Evolutionary conservation across 2,888 invertebrate species (phyloP), one percentile per base, ranked within the genome.

Genomic region (Leptopilina syphax): DNA sequence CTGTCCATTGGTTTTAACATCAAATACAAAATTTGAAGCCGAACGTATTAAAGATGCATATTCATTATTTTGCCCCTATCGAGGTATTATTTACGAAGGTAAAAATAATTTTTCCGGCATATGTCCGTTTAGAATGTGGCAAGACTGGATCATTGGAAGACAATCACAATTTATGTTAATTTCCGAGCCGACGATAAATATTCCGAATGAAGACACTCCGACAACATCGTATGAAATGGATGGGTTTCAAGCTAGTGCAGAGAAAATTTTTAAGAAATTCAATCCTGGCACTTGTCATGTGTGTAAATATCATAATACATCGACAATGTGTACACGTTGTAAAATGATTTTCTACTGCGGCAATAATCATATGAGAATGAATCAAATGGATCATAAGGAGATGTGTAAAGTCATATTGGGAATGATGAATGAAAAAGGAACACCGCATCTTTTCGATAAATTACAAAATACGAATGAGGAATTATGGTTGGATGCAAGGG

Each of bases 401-500:
- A n/a, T 67, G n/a, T 67, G 67, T 8, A 67, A 67, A 67, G 41
- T 44, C n/a, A 67, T 67, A 44, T 18, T 67, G 3, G 67, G 67
- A 41, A 67, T 67, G 41, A n/a, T 57, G 24, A 27, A n/a, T 4
- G 13, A 41, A 6, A 47, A 54, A 86, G 78, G 76, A n/a, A 80
- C 78, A n/a, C 68, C 60, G n/a, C 57, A 27, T 12, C 27, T 83
- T 65, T 81, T 83, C 68, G 76, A 77, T 63, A 76, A 78, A 8
- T 13, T 44, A n/a, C 27, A 70, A 0, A 77, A 79, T 60, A 6
- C 47, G 8, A 76, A 57, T 66, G 54, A 47, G 27, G 76, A 83
- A 68, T 65, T 78, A 9, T 88, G 88, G 86, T 24, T 79, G 3
- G 68, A 77, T n/a, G 76, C 77, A 7, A 89, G 86, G 79, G 82